Base-by-base conservation (phyloP, 2,888 invertebrate species). In the Lasioglossum malachurum region DNA sequence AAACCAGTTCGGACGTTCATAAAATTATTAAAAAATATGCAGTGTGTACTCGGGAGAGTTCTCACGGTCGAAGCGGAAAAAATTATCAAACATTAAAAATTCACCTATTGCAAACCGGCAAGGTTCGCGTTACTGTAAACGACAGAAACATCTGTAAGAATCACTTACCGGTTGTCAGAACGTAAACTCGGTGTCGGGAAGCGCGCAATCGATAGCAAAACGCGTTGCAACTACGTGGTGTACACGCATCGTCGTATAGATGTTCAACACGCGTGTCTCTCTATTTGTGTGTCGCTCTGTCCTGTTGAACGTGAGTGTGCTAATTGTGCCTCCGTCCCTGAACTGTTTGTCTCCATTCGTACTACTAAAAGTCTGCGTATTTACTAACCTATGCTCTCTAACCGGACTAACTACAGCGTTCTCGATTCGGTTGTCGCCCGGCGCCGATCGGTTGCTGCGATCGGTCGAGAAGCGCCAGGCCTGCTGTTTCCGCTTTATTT, bases 251-350 rank as follows among this genome's bases (percentile, higher is more conserved):
- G 74, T 84, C 76, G 74, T 86, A 90, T 83, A 83, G n/a, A 79
- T 35, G 88, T 91, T 53, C 1, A 53, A 85, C 14, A 78, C 87
- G 80, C 88, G 89, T 91, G 82, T 89, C 90, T 93, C 88, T 90
- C 77, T 88, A 91, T 88, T 19, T 67, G 83, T 88, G 88, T 87
- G 85, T 86, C 85, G 87, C 87, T 88, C 91, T 94, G 89, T 93
- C 92, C 92, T 93, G 90, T 93, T 83, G 90, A 93, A 94, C 90
- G 92, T 95, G 93, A 93, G 94, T 95, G 95, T 95, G 95, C 94
- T 94, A 89, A 94, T 92, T 94, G 94, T 95, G 94, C 93, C 95
- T 95, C 95, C 95, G 95, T 95, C 95, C 94, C 94, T 94, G 93
- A 93, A 94, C 94, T 94, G 94, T 94, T 94, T 94, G 92, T 94